phyloP scores from a whole-genome alignment of 2,113 vertebrate genomes.

The Pelecanus crispus region DNA sequence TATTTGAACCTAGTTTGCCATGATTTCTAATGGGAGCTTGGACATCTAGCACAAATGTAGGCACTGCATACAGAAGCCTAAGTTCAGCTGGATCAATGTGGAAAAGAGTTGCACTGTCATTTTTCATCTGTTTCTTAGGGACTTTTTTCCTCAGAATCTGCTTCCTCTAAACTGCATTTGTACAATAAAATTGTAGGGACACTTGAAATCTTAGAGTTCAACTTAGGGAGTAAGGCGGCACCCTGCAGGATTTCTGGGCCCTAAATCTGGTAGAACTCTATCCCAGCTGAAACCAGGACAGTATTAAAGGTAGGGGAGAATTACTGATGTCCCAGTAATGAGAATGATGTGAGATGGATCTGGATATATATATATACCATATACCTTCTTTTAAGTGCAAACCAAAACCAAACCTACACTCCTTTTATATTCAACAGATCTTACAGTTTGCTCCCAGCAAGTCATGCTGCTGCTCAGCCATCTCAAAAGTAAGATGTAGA shows the following conservation, averaged over 20 bases:
- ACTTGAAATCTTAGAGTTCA: neutral
- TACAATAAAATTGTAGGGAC: neutral
- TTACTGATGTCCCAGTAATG: neutral
- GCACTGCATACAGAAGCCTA: neutral
- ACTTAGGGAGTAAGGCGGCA: neutral
- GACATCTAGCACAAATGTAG: neutral
- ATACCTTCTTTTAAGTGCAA: neutral
- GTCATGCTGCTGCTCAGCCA: neutral
- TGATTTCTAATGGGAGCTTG: neutral
- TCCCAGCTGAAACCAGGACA: too few relatives aligned
- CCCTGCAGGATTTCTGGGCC: neutral
- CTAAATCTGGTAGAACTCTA: neutral
- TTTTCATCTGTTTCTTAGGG: neutral
- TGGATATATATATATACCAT: too few relatives aligned
- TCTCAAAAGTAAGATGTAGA: neutral
- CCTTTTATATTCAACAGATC: neutral
- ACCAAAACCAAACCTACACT: neutral
- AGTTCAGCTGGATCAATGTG: neutral
- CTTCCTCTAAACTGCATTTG: neutral
- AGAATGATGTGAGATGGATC: neutral
- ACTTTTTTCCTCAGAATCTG: neutral
- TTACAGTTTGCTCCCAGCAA: neutral
- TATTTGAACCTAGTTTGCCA: neutral
- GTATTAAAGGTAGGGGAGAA: neutral
- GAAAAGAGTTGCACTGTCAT: neutral